Conservation (phyloP, 2,888 invertebrate genomes). For the Idaea straminata region DNA sequence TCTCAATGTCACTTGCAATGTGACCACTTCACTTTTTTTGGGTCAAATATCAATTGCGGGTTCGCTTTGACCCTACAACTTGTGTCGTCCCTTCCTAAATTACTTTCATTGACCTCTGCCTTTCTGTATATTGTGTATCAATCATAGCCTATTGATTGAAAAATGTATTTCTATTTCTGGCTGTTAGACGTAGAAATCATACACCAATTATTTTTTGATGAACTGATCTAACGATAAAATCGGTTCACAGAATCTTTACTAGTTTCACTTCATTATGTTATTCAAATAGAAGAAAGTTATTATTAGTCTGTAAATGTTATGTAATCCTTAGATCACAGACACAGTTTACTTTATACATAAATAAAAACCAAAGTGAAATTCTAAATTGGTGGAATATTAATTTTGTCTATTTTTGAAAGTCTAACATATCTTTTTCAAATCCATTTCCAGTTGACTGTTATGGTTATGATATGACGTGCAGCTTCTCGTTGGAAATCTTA, state of each 20-base stretch:
- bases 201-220: constrained; percentile 7
- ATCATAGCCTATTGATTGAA: constrained; percentile 28
- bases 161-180: constrained; percentile 8
- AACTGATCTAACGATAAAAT: constrained; percentile 3
- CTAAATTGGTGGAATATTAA: neutral
- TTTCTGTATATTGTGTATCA: constrained; percentile 39
- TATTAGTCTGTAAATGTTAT: constrained; percentile 39
- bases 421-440: neutral
- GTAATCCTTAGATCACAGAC: constrained; percentile 41
- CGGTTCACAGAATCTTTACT: neutral
- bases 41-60: constrained; percentile 45
- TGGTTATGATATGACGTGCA: neutral
- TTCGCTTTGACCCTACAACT: constrained; percentile 46
- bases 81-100: constrained; percentile 37
- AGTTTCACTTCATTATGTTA: constrained; percentile 9
- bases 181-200: constrained; percentile 11
- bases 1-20: constrained; percentile 8
- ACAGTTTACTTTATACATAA: constrained; percentile 19
- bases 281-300: constrained; percentile 50
- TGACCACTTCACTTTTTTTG: constrained; percentile 24
- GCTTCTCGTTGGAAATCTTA: neutral
- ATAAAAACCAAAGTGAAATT: neutral
- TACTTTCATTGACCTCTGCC: constrained; percentile 36
- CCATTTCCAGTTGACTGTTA: neutral
- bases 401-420: neutral